Percentiles rank a stretch among this genome's conserved stretches.
Conservation (phyloP, 2,797 vertebrate genomes). For the Hydrocynus forskahlii region DNA sequence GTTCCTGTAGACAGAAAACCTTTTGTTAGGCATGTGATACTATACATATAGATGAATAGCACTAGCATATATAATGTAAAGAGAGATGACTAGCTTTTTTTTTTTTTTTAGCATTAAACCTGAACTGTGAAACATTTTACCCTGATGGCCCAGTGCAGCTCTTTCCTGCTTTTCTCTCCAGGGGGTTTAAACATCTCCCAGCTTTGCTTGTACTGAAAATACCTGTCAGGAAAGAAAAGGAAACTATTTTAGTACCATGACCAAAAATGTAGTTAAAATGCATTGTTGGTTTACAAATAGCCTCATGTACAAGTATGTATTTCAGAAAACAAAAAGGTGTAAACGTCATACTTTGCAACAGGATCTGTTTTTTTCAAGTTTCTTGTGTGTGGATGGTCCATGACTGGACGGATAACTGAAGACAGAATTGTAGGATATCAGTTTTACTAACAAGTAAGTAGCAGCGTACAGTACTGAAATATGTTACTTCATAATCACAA, state of each 20-base stretch:
- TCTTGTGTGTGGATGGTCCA: constrained; percentile 68
- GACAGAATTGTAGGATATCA: background rate
- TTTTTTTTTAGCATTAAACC: background rate
- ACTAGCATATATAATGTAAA: background rate
- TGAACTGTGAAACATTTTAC: constrained; percentile 56
- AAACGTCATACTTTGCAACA: constrained; percentile 73
- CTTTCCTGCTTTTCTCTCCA: constrained; percentile 73
- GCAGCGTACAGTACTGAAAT: background rate
- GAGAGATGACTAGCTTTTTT: background rate
- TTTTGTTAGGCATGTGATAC: background rate
- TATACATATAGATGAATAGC: background rate
- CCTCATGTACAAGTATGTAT: background rate
- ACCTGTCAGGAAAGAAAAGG: constrained; percentile 64
- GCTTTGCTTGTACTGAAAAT: constrained; percentile 81
- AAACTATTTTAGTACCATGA: background rate
- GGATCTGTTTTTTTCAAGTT: constrained; percentile 78
- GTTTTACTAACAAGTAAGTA: background rate
- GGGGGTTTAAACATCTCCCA: constrained; percentile 79
- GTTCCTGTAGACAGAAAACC: constrained; percentile 68
- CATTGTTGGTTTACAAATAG: background rate
- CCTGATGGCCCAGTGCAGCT: constrained; percentile 75
- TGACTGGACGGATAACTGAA: constrained; percentile 79
- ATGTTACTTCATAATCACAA: background rate
- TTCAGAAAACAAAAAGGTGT: background rate
- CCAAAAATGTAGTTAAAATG: background rate